These are phyloP conservation scores for Liposcelis brunnea DNA, from an alignment of 2,888 invertebrate genomes.

Conservation along the genomic window DNA sequence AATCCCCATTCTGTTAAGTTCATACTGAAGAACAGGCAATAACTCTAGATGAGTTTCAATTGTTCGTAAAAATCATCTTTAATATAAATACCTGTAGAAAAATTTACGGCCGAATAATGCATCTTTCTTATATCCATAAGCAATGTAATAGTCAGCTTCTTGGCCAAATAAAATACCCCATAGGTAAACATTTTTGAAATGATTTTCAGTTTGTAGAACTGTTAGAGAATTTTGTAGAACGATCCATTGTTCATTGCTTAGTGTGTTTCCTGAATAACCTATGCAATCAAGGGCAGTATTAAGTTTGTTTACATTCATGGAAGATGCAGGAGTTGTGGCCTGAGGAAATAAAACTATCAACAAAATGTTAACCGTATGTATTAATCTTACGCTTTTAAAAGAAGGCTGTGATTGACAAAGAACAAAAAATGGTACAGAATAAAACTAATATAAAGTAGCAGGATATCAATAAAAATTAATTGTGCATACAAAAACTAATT, in stretches of 20 bases:
- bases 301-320: slow-evolving; percentile 8
- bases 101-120: slow-evolving; percentile 52
- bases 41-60: background rate
- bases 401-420: too few species aligned
- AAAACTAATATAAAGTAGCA: too few species aligned
- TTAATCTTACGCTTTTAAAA: too few species aligned
- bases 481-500: too few species aligned
- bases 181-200: slow-evolving; percentile 62
- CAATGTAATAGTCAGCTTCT: slow-evolving; percentile 64
- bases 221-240: slow-evolving; percentile 56
- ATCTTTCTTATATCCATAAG: slow-evolving; percentile 59
- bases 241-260: slow-evolving; percentile 10
- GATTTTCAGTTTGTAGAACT: slow-evolving; percentile 66
- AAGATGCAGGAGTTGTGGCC: too few species aligned
- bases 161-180: slow-evolving; percentile 72
- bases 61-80: background rate
- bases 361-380: too few species aligned
- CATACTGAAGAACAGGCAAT: slow-evolving; percentile 7
- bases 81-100: slow-evolving; percentile 45
- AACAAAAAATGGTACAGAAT: too few species aligned
- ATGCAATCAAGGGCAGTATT: slow-evolving; percentile 4
- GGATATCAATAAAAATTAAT: too few species aligned
- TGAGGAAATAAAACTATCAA: too few species aligned
- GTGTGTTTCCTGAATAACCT: slow-evolving; percentile 8
- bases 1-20: slow-evolving; percentile 11